Conservation (phyloP, 1,140 invertebrate species). For the Megalopta genalis region DNA sequence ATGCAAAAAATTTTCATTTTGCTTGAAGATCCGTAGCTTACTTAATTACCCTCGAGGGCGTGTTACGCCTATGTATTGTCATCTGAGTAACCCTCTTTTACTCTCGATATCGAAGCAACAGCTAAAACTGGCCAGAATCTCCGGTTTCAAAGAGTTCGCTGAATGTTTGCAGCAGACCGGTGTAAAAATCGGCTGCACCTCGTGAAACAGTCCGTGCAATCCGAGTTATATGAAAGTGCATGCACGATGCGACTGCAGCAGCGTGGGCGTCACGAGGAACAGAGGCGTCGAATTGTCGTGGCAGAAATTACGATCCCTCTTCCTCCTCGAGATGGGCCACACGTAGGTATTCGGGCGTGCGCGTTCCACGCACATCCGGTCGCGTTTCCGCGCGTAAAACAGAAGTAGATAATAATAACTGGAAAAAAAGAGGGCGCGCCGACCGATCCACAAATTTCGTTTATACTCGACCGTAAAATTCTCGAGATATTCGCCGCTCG, state of each 20-base stretch:
- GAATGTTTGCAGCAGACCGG: too few relatives aligned
- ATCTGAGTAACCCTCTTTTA: too few relatives aligned
- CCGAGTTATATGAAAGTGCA: slow-evolving; percentile 29
- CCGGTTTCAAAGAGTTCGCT: too few relatives aligned
- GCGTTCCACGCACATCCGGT: slow-evolving; percentile 23
- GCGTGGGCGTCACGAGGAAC: slow-evolving; percentile 52
- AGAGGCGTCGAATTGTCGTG: slow-evolving; percentile 61
- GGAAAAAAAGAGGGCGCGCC: background rate
- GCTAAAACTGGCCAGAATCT: too few relatives aligned
- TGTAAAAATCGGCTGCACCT: background rate
- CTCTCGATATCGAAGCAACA: too few relatives aligned
- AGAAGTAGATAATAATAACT: slow-evolving; percentile 53
- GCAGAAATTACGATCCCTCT: slow-evolving; percentile 50
- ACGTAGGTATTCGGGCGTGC: slow-evolving; percentile 14
- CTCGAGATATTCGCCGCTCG: slow-evolving; percentile 21
- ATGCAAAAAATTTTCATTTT: too few relatives aligned
- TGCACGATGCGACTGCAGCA: slow-evolving; percentile 1
- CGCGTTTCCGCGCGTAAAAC: slow-evolving; percentile 34
- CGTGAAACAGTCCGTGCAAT: slow-evolving; percentile 23
- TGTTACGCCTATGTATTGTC: too few relatives aligned
- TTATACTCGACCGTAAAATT: slow-evolving; percentile 42
- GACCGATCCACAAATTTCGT: slow-evolving; percentile 30
- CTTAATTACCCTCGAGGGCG: too few relatives aligned
- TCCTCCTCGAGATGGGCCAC: slow-evolving; percentile 25
- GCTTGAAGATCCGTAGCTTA: too few relatives aligned